Evolutionary conservation across 1,140 invertebrate genomes (phyloP), one percentile per base, ranked within the genome.

Genomic region (Leguminivora glycinivorella): DNA sequence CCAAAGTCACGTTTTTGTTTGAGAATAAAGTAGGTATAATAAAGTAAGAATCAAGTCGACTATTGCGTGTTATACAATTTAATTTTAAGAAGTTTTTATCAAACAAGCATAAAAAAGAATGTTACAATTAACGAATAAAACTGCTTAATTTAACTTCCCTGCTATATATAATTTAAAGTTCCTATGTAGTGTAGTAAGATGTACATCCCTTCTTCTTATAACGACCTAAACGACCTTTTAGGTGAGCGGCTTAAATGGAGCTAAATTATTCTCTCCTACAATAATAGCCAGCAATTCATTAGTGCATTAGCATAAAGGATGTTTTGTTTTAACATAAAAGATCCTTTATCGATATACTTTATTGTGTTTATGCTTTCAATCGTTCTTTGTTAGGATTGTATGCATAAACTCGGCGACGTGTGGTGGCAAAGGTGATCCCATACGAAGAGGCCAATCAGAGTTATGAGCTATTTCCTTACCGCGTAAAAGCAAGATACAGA

Each of bases 391-490:
- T 52, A 10, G 5, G 17, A 0, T 47, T 60, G 58, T 63, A 17
- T 63, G 58, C 58, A 63, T 63, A 63, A 63, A 22, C 26, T 29
- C 25, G 58, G 2, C 24, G 24, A 34, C 58, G 25, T 29, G 58
- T 63, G 25, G 26, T 52, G 58, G 74, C 74, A 75, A 75, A 80
- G 76, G 79, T 76, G 70, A 75, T 74, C 76, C 77, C 75, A 76
- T 31, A 69, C 47, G 72, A 78, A 78, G 72, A 79, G 76, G 69
- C 78, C 77, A 82, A 83, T 82, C 79, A 79, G 80, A 79, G 73
- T 79, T 80, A 81, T 81, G 75, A 80, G 74, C 79, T 76, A 81
- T 80, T 82, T 83, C 72, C 69, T 76, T 73, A 68, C 71, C 43
- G 24, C 72, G 73, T 79, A 82, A 75, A 81, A 75, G 72, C 69